A percentile compares a stretch with the other conserved stretches of the same genome.
phyloP scores from a whole-genome alignment of 2,797 vertebrate species.

The Okamejei kenojei region DNA sequence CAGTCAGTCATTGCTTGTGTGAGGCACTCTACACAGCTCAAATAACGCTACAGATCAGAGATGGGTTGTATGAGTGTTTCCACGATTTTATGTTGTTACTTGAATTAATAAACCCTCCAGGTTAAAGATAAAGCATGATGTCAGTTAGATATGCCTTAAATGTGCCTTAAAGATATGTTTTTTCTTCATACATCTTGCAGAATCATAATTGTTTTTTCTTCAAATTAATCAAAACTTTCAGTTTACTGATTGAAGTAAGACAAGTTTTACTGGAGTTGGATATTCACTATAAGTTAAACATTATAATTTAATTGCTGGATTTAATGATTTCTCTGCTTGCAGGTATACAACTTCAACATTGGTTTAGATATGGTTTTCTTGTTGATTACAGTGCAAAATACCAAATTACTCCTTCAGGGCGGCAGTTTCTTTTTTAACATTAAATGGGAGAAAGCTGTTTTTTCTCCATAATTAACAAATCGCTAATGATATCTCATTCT shows the following conservation, averaged over 20 bases:
- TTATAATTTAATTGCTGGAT: neutral
- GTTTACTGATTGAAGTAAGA: neutral
- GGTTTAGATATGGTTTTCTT: neutral
- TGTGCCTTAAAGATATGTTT: no score
- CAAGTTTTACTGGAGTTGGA: neutral
- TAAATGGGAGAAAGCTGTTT: conserved; percentile 23
- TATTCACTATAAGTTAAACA: neutral
- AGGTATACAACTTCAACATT: neutral
- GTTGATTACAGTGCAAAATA: conserved; percentile 22
- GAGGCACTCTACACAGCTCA: no score
- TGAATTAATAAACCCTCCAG: neutral
- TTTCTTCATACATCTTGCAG: neutral
- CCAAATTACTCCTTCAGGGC: neutral
- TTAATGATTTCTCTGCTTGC: neutral
- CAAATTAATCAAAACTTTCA: neutral
- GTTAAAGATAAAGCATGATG: neutral
- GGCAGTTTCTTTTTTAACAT: conserved; percentile 9
- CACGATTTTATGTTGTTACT: no score
- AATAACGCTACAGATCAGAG: no score
- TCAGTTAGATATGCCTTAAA: neutral
- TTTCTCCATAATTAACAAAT: conserved; percentile 26
- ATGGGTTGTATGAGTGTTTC: neutral
- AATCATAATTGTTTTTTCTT: neutral
- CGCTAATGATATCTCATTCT: conserved; percentile 28
- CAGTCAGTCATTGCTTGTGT: no score